Conservation (phyloP, 2,113 vertebrate species). For the Sphyrna mokarran region DNA sequence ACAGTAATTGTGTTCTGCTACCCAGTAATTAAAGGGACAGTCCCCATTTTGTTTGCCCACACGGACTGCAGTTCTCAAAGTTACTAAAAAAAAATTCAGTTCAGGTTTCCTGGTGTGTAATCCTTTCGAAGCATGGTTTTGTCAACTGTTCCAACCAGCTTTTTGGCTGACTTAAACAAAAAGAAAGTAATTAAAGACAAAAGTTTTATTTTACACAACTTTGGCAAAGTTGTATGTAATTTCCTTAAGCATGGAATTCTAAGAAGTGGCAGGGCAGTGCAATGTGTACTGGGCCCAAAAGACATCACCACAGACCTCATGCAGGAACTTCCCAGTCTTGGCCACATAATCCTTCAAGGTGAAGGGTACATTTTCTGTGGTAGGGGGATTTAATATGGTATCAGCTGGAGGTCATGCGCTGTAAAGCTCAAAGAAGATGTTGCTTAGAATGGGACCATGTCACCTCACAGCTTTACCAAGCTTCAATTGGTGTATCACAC, state of each 20-base stretch:
- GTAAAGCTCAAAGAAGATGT: not conserved
- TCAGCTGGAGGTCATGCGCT: not conserved
- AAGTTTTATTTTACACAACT: not conserved
- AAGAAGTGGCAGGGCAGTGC: not conserved
- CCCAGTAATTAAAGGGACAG: conserved; percentile 73
- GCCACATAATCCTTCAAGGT: not conserved
- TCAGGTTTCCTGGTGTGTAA: not conserved
- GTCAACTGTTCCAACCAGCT: not conserved
- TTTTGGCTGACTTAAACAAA: conserved; percentile 10
- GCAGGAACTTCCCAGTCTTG: not conserved
- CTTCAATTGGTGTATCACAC: not conserved
- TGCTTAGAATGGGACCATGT: not conserved
- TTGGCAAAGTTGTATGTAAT: conserved; percentile 19
- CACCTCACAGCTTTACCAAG: not conserved
- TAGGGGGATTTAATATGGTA: not conserved
- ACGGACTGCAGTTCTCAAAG: not conserved
- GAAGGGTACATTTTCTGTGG: not conserved
- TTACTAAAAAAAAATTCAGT: not conserved
- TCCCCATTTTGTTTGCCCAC: conserved; percentile 19
- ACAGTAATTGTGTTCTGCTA: conserved; percentile 79
- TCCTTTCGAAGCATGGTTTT: conserved; percentile 5
- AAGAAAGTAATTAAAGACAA: not conserved
- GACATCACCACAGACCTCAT: not conserved
- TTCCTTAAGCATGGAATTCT: not conserved
- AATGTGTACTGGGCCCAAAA: not conserved